A percentile compares a stretch with the other conserved stretches of the same genome.
Evolutionary conservation across 2,113 vertebrate species (phyloP).

Genomic region (Loxodonta africana): DNA sequence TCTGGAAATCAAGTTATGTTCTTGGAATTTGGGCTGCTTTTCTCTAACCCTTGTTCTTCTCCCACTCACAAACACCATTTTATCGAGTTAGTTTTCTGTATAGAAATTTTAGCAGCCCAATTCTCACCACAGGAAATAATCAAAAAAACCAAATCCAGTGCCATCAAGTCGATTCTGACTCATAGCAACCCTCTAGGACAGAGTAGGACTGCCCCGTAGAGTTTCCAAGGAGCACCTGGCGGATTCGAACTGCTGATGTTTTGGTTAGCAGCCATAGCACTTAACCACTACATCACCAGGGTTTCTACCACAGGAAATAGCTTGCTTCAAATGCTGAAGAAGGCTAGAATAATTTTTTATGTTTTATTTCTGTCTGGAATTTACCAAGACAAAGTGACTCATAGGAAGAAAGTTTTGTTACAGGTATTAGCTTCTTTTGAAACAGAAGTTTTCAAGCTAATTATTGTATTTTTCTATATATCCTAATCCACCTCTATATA

Average conservation of each 20-base stretch:
- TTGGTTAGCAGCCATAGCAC: too few species aligned
- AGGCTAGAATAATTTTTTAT: neutral
- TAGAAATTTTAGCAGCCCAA: neutral
- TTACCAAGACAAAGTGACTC: slow-evolving; percentile 5
- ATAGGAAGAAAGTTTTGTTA: neutral
- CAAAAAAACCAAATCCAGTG: too few species aligned
- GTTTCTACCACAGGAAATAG: neutral
- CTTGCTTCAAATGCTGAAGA: neutral
- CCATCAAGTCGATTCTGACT: too few species aligned
- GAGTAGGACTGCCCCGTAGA: too few species aligned
- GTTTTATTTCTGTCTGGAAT: slow-evolving; percentile 46
- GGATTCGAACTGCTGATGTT: too few species aligned
- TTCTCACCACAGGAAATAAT: neutral
- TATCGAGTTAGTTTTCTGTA: slow-evolving; percentile 16
- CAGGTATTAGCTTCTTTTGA: neutral
- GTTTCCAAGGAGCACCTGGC: too few species aligned
- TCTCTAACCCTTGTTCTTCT: neutral
- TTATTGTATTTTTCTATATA: neutral
- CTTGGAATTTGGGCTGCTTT: neutral
- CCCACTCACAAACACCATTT: neutral
- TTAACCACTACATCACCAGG: too few species aligned
- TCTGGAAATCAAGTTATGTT: neutral
- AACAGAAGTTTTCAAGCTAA: neutral
- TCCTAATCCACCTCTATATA: neutral
- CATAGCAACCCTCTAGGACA: too few species aligned